A percentile compares a stretch with the other conserved stretches of the same genome.
These are phyloP conservation scores for Aphelenchoides bicaudatus DNA, from an alignment of 2,888 invertebrate genomes.

Conservation along the genomic window DNA sequence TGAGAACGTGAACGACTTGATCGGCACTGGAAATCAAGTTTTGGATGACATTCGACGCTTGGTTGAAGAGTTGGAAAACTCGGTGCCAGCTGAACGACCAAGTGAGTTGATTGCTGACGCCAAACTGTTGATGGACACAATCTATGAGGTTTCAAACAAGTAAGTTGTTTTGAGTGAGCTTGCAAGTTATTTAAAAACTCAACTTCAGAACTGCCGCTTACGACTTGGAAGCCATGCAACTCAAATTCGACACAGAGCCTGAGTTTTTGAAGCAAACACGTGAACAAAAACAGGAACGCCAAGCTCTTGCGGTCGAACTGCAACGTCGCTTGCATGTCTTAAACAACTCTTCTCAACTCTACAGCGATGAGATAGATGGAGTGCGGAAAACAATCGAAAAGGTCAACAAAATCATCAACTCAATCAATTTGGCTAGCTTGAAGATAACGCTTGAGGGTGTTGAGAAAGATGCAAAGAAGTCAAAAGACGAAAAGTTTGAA, in stretches of 20 bases:
- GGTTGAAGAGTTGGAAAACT: constrained; percentile 22
- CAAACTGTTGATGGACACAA: constrained; percentile 35
- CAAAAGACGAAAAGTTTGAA: constrained; percentile 10
- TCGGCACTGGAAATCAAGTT: constrained; percentile 34
- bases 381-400: background rate
- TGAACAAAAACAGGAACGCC: background rate
- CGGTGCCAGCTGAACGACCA: constrained; percentile 26
- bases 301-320: background rate
- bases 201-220: constrained; percentile 4
- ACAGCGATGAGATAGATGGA: constrained; percentile 10
- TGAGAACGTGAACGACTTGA: constrained; percentile 39
- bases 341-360: constrained; percentile 4
- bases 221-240: background rate
- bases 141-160: constrained; percentile 31
- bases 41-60: constrained; percentile 36
- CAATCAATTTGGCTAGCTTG: constrained; percentile 26
- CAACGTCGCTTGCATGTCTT: constrained; percentile 3
- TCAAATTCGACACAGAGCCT: constrained; percentile 17
- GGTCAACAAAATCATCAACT: constrained; percentile 21
- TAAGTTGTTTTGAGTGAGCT: background rate
- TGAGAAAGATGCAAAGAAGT: constrained; percentile 32
- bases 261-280: constrained; percentile 13
- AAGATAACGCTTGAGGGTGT: constrained; percentile 33
- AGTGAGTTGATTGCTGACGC: constrained; percentile 36
- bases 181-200: background rate